Evolutionary conservation across 53 echinoderm and acorn worm genomes (phyloP), one percentile per base, ranked within the genome.

Genomic region (Patiria pectinifera): DNA sequence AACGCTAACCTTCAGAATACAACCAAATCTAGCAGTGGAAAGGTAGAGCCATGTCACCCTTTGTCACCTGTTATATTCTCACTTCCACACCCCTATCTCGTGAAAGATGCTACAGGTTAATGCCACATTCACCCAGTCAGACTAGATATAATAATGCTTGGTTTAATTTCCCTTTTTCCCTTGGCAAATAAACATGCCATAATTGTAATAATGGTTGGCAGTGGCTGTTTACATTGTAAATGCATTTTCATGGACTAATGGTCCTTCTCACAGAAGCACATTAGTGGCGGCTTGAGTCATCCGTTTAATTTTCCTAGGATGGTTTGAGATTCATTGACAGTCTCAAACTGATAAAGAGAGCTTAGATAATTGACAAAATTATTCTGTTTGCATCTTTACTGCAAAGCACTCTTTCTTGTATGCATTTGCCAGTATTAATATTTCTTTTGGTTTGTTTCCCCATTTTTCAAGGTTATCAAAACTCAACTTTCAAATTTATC

Each of bases 191-290:
- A 88, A 58, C 63, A 59, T 59, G 58, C 77, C 59, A 59, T 58
- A 18, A 14, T 85, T 3, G 48, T 25, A 76, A 44, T 44, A 44
- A 11, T 24, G 77, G 44, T 21, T 13, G 84, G 45, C 43, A 44
- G 63, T 62, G 7, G 59, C 60, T 88, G 88, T 88, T 88, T 88
- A 76, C 88, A 78, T 47, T 35, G 61, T 59, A 88, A 88, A 77
- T 88, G 88, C 78, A 78, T 58, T 78, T 78, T 88, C 35, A 76
- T 43, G 58, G 21, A 76, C 77, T 88, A 78, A 88, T 78, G 77
- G 88, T 53, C 4, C 60, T 11, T 25, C 21, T 15, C 62, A 21
- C 19, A 16, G 86, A 11, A 70, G 86, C 53, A 59, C 74, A 75
- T 75, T 26, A 59, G 58, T 61, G 35, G 77, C 24, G 35, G 77